Conservation (phyloP, 2,113 vertebrate genomes). For the Dendrocopos noguchii region DNA sequence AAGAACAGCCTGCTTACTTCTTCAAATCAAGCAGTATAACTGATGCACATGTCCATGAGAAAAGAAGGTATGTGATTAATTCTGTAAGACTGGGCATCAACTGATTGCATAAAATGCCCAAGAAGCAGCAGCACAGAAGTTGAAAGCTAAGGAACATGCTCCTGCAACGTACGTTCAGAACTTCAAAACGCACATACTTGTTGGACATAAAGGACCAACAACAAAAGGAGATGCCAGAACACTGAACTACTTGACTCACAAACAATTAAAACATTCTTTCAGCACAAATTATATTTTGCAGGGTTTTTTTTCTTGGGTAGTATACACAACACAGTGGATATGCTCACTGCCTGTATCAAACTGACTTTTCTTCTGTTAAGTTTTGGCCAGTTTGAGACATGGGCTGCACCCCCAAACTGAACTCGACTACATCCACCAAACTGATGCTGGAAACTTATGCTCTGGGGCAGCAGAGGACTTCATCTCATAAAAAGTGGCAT, state of each 20-base stretch:
- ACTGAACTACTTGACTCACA: conserved; percentile 36
- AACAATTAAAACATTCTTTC: conserved; percentile 44
- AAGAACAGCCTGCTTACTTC: background rate
- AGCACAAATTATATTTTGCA: background rate
- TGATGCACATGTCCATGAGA: background rate
- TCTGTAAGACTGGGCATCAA: conserved; percentile 7
- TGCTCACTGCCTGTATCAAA: background rate
- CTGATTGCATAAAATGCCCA: background rate
- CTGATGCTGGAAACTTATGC: background rate
- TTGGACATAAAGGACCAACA: conserved; percentile 38
- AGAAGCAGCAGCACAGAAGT: conserved; percentile 8
- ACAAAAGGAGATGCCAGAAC: conserved; percentile 10
- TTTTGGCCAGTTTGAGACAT: background rate
- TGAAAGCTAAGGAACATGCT: conserved; percentile 53
- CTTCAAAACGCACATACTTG: conserved; percentile 27
- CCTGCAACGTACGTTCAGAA: background rate
- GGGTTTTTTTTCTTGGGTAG: background rate
- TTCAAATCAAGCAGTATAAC: background rate
- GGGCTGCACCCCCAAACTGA: background rate
- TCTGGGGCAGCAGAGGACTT: background rate
- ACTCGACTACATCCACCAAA: background rate
- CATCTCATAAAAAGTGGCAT: background rate
- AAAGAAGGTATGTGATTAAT: conserved; percentile 5
- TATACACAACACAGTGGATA: background rate
- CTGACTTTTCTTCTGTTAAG: background rate